Evolutionary conservation across 2,888 invertebrate species (phyloP), one percentile per base, ranked within the genome.

Genomic region (Orchesella flavescens): DNA sequence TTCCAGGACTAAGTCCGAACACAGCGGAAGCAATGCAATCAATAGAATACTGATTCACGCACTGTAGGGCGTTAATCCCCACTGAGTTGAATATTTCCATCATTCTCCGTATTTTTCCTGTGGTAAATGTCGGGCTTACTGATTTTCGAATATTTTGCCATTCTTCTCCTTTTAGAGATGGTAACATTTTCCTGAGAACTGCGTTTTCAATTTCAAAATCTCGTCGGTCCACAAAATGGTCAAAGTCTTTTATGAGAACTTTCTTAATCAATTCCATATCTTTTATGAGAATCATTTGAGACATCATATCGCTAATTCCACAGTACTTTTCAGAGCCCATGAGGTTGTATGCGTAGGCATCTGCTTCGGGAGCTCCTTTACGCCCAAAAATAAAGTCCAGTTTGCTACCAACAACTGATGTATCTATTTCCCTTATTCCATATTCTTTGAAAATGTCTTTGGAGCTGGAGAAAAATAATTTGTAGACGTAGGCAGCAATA

Each of bases 1-100:
- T 88, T 46, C 90, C 86, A 0, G 89, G 88, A 9, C 89, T 89
- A 7, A 91, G 90, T 0, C 92, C 91, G 82, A 91, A 91, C 0
- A 91, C 90, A 2, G 90, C 89, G 0, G 90, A 90, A 0, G 89
- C 89, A 1, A 91, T 89, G 1, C 88, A 86, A 66, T 89, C 88
- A 0, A 86, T 85, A 0, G 85, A 84, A 66, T 79, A 88, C 23
- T 86, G 77, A 4, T 34, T 77, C 1, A 59, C 46, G 0, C 65
- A 19, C 0, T 59, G 61, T n/a, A 65, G 10, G 3, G 66, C 59
- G 7, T 66, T 68, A 17, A 81, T 68, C 7, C 3, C 17, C 1
- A 72, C 17, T 1, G 69, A 49, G 24, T 80, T 73, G 46, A 80
- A 73, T 17, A 21, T 44, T 0, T 57, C 59, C 65, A 73, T 80